Evolutionary conservation across 2,113 vertebrate species (phyloP), one percentile per base, ranked within the genome.

Genomic region (Tetrao urogallus): DNA sequence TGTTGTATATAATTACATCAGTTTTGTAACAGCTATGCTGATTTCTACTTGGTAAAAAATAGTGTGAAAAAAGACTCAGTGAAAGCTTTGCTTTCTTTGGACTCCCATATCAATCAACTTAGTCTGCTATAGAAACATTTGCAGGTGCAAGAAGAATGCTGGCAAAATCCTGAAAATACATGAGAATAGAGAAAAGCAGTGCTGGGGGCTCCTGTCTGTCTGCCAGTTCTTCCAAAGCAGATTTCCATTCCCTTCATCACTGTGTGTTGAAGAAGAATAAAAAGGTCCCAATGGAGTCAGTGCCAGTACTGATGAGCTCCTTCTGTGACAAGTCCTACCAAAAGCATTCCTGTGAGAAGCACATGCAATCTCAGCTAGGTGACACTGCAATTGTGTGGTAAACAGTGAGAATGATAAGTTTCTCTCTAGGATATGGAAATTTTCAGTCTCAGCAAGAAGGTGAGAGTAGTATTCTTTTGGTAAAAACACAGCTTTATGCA

Each of bases 371-470:
- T 72, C 63, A 88, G 32, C 16, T 92, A 72, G 0, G 1, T 47
- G 42, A 64, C 56, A 19, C 36, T 18, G 5, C 54, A 85, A 77
- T 36, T 40, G 28, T 60, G n/a, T 18, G 19, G 56, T 25, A 45
- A 74, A 72, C 8, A 66, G 21, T 15, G 8, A 91, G 45, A 73
- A 66, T 30, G 42, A 70, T 64, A 88, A 82, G 38, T 18, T 83
- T 65, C 72, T 74, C 52, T 71, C 61, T 27, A 34, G 34, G 69
- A 64, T 30, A 17, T 78, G 90, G 92, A 93, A 94, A 96, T 86
- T 96, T 86, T 73, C 86, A 13, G 64, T 34, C 52, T 81, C 34
- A 54, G 32, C 7, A 6, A 71, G 42, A 79, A 17, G 14, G 36
- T 61, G 5, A 77, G 13, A 76, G 24, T 69, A 73, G 22, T 85